A percentile compares a stretch with the other conserved stretches of the same genome.
Evolutionary conservation across 2,888 invertebrate genomes (phyloP).

Genomic region (Ypsolopha scabrella): DNA sequence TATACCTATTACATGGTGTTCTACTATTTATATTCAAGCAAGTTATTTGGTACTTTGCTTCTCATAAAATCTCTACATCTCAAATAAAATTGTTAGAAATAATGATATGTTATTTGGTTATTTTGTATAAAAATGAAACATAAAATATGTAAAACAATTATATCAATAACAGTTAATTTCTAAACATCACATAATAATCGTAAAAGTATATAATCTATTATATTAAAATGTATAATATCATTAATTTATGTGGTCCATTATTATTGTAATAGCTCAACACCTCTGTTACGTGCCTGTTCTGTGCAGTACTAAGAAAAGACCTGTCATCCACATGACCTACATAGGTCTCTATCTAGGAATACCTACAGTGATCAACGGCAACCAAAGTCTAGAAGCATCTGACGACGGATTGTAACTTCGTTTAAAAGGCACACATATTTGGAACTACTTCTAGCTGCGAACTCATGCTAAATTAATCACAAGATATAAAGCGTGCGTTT

Average conservation of each 20-base stretch:
- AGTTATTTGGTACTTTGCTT: neutral
- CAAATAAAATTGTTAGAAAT: constrained; percentile 36
- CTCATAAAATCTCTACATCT: neutral
- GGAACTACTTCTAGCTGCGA: neutral
- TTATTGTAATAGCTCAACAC: constrained; percentile 20
- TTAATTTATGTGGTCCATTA: constrained; percentile 44
- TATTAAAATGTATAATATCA: constrained; percentile 41
- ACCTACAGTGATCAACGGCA: no score
- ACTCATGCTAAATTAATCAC: neutral
- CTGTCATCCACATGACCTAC: no score
- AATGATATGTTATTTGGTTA: constrained; percentile 44
- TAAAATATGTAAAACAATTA: constrained; percentile 33
- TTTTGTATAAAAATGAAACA: constrained; percentile 48
- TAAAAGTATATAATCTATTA: constrained; percentile 43
- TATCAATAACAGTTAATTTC: constrained; percentile 34
- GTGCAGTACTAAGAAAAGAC: constrained; percentile 5
- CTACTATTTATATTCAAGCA: neutral
- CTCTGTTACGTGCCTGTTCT: constrained; percentile 36
- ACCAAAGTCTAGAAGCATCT: no score
- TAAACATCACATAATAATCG: constrained; percentile 67
- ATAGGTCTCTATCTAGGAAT: no score
- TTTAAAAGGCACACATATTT: constrained; percentile 8
- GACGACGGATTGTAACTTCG: no score
- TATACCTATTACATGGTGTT: neutral
- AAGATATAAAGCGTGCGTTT: neutral